Percentiles rank a stretch among this genome's conserved stretches.
phyloP scores from a whole-genome alignment of 1,140 invertebrate genomes.

The Drosophila bipectinata region DNA sequence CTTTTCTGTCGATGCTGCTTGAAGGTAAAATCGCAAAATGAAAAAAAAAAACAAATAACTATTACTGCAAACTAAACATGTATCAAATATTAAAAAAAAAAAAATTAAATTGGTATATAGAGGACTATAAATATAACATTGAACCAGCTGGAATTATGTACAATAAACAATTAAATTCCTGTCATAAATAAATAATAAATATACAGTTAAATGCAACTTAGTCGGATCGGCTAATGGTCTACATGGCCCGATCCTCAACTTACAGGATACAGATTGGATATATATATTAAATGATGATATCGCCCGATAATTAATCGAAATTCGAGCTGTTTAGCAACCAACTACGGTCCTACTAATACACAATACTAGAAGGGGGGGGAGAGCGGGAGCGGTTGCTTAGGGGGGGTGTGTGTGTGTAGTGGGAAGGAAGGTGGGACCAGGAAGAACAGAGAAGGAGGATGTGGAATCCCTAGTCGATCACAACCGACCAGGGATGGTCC shows the following conservation, averaged over 20 bases:
- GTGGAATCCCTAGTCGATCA: conserved; percentile 66
- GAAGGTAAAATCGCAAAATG: conserved; percentile 73
- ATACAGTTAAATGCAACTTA: conserved; percentile 52
- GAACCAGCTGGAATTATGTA: conserved; percentile 44
- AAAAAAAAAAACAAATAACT: conserved; percentile 10
- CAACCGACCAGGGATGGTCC: conserved; percentile 90
- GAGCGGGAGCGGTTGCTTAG: background rate
- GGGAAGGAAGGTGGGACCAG: conserved; percentile 1
- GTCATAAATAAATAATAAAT: conserved; percentile 55
- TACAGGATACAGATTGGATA: conserved; percentile 24
- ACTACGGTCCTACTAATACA: conserved; percentile 76
- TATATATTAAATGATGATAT: conserved; percentile 31
- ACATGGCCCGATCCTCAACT: background rate
- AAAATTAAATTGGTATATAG: conserved; percentile 7
- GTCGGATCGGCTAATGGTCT: conserved; percentile 7
- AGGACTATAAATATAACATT: conserved; percentile 57
- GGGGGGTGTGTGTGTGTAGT: no score
- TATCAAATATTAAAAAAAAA: conserved; percentile 18
- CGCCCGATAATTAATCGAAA: conserved; percentile 43
- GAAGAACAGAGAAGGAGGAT: background rate
- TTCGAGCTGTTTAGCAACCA: conserved; percentile 67
- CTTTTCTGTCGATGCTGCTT: conserved; percentile 49
- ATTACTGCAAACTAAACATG: conserved; percentile 7
- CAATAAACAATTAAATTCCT: conserved; percentile 31
- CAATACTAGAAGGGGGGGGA: conserved; percentile 35